Base-by-base conservation (phyloP, 2,888 invertebrate genomes). In the Calameuta filiformis region DNA sequence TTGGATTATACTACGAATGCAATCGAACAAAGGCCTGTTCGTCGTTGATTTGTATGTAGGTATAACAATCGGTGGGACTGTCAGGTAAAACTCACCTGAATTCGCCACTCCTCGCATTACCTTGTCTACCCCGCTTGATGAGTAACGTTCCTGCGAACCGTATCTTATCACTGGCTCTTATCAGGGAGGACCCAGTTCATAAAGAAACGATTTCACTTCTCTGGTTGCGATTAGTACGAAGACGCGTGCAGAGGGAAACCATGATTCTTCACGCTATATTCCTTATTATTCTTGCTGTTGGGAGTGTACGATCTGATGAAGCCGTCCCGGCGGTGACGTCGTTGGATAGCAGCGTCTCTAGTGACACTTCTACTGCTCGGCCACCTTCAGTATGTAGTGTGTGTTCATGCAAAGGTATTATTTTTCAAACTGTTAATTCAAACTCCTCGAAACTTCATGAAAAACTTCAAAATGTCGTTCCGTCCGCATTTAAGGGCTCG, bases 71-170 rank as follows among this genome's bases (percentile, higher is more conserved):
- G 33, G 9, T 34, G 33, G 33, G 3, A 33, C 34, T 71, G 71
- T 33, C 71, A 31, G 33, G 30, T 15, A 34, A 71, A 31, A 23
- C 34, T 74, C 74, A 34, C 23, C 30, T n/a, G 23, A 74, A 74
- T 74, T 74, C 74, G n/a, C 34, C 74, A 35, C 74, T 30, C 74
- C 74, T 74, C 74, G 35, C 37, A 34, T 30, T n/a, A 73, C 35
- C 2, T 35, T 33, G 33, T n/a, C 33, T 12, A 74, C 68, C 34
- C 11, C 75, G 69, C 75, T 73, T 71, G 75, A 80, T 84, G 83
- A 84, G 82, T 83, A 83, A 84, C 76, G 75, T 56, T 77, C 76
- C 78, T 76, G 77, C 73, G 76, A 83, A 84, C 82, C 81, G 81
- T 84, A 84, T 84, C 84, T 74, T 76, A 73, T 78, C 78, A 76